Conservation (phyloP, 2,888 invertebrate genomes). For the Scelioninae gen. 2 region DNA sequence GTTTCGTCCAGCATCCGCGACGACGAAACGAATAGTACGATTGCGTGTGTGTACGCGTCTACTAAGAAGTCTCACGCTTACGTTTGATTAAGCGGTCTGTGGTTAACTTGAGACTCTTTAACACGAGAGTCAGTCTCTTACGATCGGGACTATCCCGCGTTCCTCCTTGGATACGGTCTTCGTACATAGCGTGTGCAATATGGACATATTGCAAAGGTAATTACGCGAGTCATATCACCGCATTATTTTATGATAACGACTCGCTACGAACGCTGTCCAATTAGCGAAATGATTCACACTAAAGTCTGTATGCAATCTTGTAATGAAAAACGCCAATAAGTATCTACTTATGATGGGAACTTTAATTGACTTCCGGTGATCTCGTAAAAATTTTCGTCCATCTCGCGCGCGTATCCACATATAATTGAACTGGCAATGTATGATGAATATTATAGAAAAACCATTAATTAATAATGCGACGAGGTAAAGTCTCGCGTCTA, state of each 20-base stretch:
- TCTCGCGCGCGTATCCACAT: constrained; percentile 24
- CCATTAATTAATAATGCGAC: constrained; percentile 46
- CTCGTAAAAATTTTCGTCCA: constrained; percentile 46
- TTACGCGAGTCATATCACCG: constrained; percentile 62
- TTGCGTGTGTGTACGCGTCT: constrained; percentile 40
- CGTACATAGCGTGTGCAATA: constrained; percentile 55
- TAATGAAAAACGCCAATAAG: constrained; percentile 52
- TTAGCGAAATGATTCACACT: constrained; percentile 59
- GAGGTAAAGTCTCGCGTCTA: constrained; percentile 14
- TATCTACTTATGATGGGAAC: constrained; percentile 50
- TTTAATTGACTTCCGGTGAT: constrained; percentile 57
- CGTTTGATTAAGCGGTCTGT: constrained; percentile 57
- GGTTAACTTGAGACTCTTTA: constrained; percentile 50
- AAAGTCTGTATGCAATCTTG: constrained; percentile 53
- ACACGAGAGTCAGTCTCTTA: constrained; percentile 49
- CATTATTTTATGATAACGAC: constrained; percentile 58
- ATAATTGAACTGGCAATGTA: constrained; percentile 37
- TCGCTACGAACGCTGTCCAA: constrained; percentile 57
- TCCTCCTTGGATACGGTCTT: constrained; percentile 53
- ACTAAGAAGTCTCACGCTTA: constrained; percentile 54
- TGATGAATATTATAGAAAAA: constrained; percentile 36
- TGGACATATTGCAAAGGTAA: constrained; percentile 62
- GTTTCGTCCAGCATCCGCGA: constrained; percentile 37
- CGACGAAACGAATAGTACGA: constrained; percentile 36
- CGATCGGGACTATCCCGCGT: constrained; percentile 43